These are phyloP conservation scores for Lagopus muta DNA, from an alignment of 2,113 vertebrate species.

Conservation along the genomic window DNA sequence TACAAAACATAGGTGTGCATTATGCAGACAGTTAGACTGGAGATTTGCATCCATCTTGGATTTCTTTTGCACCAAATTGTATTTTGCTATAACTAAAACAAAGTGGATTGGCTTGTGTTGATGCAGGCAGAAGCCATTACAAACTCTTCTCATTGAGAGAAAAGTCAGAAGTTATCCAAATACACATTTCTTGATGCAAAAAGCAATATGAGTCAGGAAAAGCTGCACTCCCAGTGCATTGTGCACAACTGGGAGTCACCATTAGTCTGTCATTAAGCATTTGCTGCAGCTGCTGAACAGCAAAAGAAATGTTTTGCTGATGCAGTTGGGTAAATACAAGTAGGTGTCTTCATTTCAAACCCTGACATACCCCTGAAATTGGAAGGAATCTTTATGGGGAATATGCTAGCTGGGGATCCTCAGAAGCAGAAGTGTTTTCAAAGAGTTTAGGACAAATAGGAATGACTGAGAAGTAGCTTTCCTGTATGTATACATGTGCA, in stretches of 20 bases:
- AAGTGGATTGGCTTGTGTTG: not conserved
- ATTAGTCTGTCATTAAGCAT: not conserved
- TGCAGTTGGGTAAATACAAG: conserved; percentile 75
- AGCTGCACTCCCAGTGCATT: not conserved
- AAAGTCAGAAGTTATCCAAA: not conserved
- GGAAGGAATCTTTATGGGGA: not conserved
- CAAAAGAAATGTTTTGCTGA: conserved; percentile 79
- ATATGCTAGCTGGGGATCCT: not conserved
- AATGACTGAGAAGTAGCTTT: not conserved
- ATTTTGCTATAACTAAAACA: not conserved
- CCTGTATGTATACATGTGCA: not conserved
- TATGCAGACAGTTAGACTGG: not conserved
- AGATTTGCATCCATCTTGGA: not conserved
- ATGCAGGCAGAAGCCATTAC: not conserved
- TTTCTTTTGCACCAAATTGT: not conserved
- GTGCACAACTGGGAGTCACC: not conserved
- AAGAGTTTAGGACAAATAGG: not conserved
- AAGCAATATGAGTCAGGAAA: not conserved
- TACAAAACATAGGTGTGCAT: not conserved
- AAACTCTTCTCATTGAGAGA: not conserved
- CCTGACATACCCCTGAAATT: not conserved
- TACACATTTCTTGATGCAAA: not conserved
- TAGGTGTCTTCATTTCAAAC: conserved; percentile 4
- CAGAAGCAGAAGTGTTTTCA: not conserved
- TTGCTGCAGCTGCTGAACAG: conserved; percentile 71